Base-by-base conservation (phyloP, 2,888 invertebrate genomes). In the Emesis russula region DNA sequence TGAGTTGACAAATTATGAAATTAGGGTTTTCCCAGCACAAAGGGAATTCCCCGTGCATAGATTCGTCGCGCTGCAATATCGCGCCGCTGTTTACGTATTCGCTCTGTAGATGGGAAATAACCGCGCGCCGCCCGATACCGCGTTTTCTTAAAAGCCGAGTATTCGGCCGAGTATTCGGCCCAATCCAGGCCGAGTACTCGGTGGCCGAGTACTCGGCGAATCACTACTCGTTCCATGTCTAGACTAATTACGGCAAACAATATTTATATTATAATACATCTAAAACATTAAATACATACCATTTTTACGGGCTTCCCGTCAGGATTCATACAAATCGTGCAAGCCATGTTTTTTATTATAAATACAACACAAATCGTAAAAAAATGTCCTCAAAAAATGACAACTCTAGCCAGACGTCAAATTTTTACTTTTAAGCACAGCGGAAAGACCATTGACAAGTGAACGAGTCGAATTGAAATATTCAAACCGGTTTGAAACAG, bases 241-340 rank as follows among this genome's bases (percentile, higher is more conserved):
- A 38, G n/a, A n/a, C n/a, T 15, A 48, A 3, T 53, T 5, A 15
- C 0, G n/a, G 4, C 15, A 15, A 53, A 53, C 15, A 53, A 53
- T 5, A 53, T 5, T 13, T 53, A 1, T n/a, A 0, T n/a, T 53
- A 2, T 53, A 5, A n/a, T 25, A 25, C 48, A 4, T 5, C 48
- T 53, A 53, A 48, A 48, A 48, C 48, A 5, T 15, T 18, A 18
- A 63, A 84, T 81, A 96, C 97, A 96, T 92, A 97, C 97, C 97
- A 96, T 97, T 96, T 96, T 97, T 41, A 96, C 95, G 1, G 96
- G 94, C 91, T 96, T 97, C 71, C 95, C 95, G 0, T 96, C 96
- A 41, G 95, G 94, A 87, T 95, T 95, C 92, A 96, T 86, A 93
- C 97, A 97, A 73, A 96, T 88, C 11, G 97, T 93, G 86, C 98